These are phyloP conservation scores for Beroe forskalii DNA, from an alignment of 37 sponge, comb jelly and placozoan species.

Conservation along the genomic window DNA sequence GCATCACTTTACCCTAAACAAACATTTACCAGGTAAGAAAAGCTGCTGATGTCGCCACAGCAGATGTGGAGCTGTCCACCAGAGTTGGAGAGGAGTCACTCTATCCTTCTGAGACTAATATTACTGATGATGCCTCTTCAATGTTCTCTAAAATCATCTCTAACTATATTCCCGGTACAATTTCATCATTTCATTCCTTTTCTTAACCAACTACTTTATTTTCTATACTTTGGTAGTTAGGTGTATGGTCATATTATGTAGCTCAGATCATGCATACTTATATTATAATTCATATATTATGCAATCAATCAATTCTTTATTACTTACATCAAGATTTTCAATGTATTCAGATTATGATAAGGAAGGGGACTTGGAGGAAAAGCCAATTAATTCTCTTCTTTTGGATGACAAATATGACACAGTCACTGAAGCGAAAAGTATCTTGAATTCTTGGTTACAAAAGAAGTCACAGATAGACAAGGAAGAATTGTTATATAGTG, in stretches of 20 bases:
- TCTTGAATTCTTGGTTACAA: not conserved
- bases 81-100: not conserved
- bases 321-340: not conserved
- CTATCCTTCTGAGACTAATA: not conserved
- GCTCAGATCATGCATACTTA: too few relatives aligned
- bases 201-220: too few relatives aligned
- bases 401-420: constrained; percentile 29
- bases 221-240: too few relatives aligned
- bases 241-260: too few relatives aligned
- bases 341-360: not conserved
- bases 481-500: not conserved
- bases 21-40: constrained; percentile 1
- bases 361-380: not conserved
- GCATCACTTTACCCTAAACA: not conserved
- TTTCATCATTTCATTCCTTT: not conserved
- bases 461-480: constrained; percentile 4
- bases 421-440: constrained; percentile 20
- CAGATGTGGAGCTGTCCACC: not conserved
- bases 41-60: constrained; percentile 12
- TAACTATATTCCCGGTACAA: not conserved
- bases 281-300: too few relatives aligned
- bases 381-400: not conserved
- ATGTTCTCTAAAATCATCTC: constrained; percentile 27
- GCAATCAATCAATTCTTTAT: not conserved
- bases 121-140: not conserved